Base-by-base conservation (phyloP, 2,113 vertebrate species). In the Tichodroma muraria region DNA sequence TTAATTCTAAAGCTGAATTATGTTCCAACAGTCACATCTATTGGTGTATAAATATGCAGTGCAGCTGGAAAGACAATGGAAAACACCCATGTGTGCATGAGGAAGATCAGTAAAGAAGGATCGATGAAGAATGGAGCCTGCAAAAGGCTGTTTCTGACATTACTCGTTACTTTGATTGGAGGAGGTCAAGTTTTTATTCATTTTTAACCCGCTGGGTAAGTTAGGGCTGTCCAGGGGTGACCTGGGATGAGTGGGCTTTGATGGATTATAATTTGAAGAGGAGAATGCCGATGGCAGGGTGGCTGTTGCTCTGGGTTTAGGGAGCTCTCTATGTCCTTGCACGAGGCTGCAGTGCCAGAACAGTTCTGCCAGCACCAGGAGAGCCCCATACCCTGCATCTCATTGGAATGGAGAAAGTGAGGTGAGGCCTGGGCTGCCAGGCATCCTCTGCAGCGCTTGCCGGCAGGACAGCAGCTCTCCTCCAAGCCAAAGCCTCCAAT, bases 161-260 rank as follows among this genome's bases (percentile, higher is more conserved):
- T 73, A 28, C 37, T 90, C 10, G 3, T 77, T 85, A 50, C 38
- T 90, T 70, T 47, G 54, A 90, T 70, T 91, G 1, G 1, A 85
- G 37, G 27, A 91, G 78, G 54, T 77, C 72, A 80, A 42, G 18
- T n/a, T 94, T 89, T 85, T 71, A 86, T 78, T 91, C 68, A 69
- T 95, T 95, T 95, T 93, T 94, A 95, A 94, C 61, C 30, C 53
- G 44, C n/a, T 30, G 65, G 18, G 47, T 82, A 77, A 73, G 42
- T 75, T 64, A 33, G 72, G 75, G 52, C 82, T 78, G 47, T 81
- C 10, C 33, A 70, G 71, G 66, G 63, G 35, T 89, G 63, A 89
- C 50, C 53, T 38, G 63, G 30, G 66, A 70, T 2, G 3, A 44
- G 13, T 81, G 18, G 27, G 75, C 44, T 75, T 85, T 35, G 52